Evolutionary conservation across 2,888 invertebrate species (phyloP).

Genomic region (Brassicogethes aeneus): DNA sequence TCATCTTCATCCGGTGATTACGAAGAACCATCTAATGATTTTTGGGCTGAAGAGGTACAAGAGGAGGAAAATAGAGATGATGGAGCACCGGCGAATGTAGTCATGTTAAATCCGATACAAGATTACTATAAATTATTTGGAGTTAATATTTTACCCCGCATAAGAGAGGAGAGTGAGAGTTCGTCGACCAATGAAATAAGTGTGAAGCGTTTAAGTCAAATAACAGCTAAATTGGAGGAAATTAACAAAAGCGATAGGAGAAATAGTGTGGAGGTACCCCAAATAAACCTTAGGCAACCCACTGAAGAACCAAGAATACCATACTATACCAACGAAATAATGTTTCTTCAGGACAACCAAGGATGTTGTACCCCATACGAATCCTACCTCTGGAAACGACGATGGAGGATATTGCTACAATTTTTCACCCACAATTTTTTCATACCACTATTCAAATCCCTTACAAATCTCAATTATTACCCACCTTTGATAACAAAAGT

Average conservation of each 20-base stretch:
- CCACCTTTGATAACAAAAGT: conserved; percentile 19
- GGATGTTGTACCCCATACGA: conserved; percentile 18
- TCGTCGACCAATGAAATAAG: neutral
- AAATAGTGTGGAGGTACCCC: no score
- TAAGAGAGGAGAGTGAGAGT: neutral
- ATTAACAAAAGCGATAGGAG: neutral
- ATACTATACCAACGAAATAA: no score
- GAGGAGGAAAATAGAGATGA: neutral
- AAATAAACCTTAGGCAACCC: no score
- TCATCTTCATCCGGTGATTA: neutral
- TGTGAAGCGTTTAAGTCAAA: neutral
- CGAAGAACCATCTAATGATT: neutral
- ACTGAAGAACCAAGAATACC: no score
- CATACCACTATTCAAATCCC: conserved; percentile 15
- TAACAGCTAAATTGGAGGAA: neutral
- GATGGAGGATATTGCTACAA: conserved; percentile 14
- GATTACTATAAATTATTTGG: neutral
- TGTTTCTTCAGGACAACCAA: neutral
- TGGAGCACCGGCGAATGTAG: neutral
- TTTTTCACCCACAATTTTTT: conserved; percentile 18
- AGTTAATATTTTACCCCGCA: neutral
- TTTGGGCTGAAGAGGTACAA: neutral
- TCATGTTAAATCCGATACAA: neutral
- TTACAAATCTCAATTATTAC: conserved; percentile 22
- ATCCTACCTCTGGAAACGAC: conserved; percentile 20